phyloP scores from a whole-genome alignment of 2,113 vertebrate species.

The Arvicanthis niloticus region DNA sequence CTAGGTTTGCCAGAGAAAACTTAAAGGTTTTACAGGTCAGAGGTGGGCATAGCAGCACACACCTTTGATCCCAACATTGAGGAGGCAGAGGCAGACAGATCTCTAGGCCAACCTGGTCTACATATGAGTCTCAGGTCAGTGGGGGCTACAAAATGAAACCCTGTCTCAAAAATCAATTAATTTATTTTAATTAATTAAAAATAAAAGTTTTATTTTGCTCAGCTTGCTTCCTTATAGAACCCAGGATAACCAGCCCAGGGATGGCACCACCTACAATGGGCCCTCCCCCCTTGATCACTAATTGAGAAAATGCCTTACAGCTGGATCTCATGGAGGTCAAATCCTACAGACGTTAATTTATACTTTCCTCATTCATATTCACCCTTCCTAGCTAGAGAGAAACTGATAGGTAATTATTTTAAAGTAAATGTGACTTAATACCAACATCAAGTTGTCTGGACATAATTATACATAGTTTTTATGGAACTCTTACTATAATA shows the following conservation, averaged over 20 bases:
- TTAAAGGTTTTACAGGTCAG: not conserved
- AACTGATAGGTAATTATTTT: not conserved
- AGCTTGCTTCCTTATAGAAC: no score
- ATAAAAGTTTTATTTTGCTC: not conserved
- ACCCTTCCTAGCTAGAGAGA: not conserved
- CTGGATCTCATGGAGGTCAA: no score
- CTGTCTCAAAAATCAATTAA: not conserved
- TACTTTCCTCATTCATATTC: not conserved
- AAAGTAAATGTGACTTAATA: slow-evolving; percentile 26
- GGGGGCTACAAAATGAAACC: not conserved
- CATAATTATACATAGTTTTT: not conserved
- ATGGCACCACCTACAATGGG: no score
- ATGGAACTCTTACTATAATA: not conserved
- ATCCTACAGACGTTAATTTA: slow-evolving; percentile 25
- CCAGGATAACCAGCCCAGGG: no score
- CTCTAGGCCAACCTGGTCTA: not conserved
- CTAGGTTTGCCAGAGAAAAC: not conserved
- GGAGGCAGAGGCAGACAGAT: not conserved
- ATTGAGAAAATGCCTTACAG: no score
- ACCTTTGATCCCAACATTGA: not conserved
- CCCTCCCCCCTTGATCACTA: no score
- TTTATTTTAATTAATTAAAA: not conserved
- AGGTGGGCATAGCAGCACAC: fast-evolving
- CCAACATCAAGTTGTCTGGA: not conserved
- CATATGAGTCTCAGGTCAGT: not conserved